Evolutionary conservation across 2,888 invertebrate species (phyloP).

Genomic region (Merodon equestris): DNA sequence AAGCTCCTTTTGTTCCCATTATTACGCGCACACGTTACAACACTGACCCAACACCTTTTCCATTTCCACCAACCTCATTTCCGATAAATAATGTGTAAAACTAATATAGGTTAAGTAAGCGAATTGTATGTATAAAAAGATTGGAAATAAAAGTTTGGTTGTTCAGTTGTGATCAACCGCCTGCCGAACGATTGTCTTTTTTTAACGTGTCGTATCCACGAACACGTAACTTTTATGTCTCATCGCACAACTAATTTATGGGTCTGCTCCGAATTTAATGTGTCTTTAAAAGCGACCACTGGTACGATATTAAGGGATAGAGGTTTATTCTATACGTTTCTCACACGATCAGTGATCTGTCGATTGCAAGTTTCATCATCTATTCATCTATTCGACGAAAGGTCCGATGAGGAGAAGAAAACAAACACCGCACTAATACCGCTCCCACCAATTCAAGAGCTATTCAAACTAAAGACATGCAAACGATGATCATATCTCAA

Average conservation of each 20-base stretch:
- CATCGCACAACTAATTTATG: slow-evolving; percentile 24
- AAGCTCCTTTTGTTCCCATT: too few relatives aligned
- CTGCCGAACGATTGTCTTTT: too few relatives aligned
- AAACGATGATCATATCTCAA: slow-evolving; percentile 31
- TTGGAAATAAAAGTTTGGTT: too few relatives aligned
- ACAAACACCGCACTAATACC: slow-evolving; percentile 31
- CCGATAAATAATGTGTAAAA: too few relatives aligned
- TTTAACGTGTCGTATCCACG: slow-evolving; percentile 1
- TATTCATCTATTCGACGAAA: not conserved
- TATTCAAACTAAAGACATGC: slow-evolving; percentile 26
- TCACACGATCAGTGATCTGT: too few relatives aligned
- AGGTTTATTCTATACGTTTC: too few relatives aligned
- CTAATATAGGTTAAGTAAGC: too few relatives aligned
- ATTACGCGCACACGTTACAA: too few relatives aligned
- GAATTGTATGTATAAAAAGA: too few relatives aligned
- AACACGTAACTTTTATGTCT: not conserved
- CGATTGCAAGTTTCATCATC: slow-evolving; percentile 18
- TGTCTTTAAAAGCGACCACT: not conserved
- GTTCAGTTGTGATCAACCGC: too few relatives aligned
- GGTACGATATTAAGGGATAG: slow-evolving; percentile 24
- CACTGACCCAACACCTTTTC: too few relatives aligned
- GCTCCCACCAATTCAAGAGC: slow-evolving; percentile 27
- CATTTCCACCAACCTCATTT: too few relatives aligned
- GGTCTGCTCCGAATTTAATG: not conserved
- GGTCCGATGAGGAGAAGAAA: slow-evolving; percentile 4